A percentile compares a stretch with the other conserved stretches of the same genome.
Conservation (phyloP, 2,797 vertebrate genomes). For the Manis crassicaudata region DNA sequence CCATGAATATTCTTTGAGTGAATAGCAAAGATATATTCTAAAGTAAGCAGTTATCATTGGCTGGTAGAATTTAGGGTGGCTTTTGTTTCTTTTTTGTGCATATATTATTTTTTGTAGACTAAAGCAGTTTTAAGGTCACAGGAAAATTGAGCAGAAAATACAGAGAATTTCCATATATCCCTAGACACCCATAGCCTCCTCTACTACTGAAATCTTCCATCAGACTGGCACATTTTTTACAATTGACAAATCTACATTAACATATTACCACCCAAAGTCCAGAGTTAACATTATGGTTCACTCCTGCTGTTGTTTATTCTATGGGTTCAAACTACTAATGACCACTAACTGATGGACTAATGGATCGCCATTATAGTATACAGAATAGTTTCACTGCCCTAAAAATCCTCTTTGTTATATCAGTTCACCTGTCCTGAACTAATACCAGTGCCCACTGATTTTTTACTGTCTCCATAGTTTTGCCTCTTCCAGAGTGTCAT, state of each 20-base stretch:
- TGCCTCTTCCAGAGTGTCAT: background rate
- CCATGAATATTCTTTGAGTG: background rate
- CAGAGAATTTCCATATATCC: background rate
- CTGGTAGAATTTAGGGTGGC: background rate
- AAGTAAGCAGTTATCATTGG: background rate
- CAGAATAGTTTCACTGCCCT: background rate
- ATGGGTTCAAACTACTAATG: background rate
- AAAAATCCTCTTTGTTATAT: background rate
- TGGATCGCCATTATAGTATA: background rate
- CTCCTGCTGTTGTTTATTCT: background rate
- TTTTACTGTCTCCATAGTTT: background rate
- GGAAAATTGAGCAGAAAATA: background rate
- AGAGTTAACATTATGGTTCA: background rate
- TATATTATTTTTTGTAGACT: background rate
- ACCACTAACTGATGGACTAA: background rate
- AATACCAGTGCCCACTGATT: background rate
- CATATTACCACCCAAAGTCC: background rate
- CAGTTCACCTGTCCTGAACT: background rate
- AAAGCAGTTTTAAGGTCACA: background rate
- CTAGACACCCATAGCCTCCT: background rate
- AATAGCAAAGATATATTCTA: background rate
- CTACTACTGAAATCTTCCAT: background rate
- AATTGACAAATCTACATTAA: background rate
- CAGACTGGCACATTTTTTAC: background rate
- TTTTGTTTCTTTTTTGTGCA: background rate